Evolutionary conservation across 2,113 vertebrate species (phyloP).

Genomic region (Vanacampus margaritifer): DNA sequence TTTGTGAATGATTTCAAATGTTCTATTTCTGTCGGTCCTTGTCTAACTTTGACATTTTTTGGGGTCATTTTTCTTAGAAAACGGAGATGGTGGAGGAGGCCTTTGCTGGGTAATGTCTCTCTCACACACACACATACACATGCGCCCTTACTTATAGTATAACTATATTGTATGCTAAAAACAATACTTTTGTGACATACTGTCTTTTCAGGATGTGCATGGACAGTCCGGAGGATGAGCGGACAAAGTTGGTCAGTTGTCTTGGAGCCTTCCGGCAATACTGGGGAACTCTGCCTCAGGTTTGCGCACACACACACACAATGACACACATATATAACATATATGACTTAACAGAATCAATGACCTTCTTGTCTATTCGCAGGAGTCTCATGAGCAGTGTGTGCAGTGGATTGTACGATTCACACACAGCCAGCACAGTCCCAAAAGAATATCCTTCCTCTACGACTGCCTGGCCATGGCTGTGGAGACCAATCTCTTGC

Average conservation of each 20-base stretch:
- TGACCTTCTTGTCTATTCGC: constrained; percentile 6
- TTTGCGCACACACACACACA: constrained; percentile 42
- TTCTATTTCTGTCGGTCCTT: neutral
- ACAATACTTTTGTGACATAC: constrained; percentile 6
- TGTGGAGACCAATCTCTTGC: constrained; percentile 89
- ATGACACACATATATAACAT: neutral
- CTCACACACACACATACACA: constrained; percentile 20
- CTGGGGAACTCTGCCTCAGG: constrained; percentile 92
- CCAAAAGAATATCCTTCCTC: constrained; percentile 96
- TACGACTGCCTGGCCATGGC: constrained; percentile 97
- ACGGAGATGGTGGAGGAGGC: constrained; percentile 97
- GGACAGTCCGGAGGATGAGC: constrained; percentile 95
- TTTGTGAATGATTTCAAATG: neutral
- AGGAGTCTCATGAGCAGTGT: constrained; percentile 98
- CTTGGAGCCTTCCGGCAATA: constrained; percentile 91
- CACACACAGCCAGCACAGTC: constrained; percentile 93
- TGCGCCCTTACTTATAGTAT: neutral
- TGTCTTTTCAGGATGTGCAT: constrained; percentile 86
- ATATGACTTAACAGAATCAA: neutral
- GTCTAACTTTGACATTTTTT: neutral
- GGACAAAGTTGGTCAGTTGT: constrained; percentile 92
- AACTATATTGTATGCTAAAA: neutral
- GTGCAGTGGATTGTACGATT: constrained; percentile 97
- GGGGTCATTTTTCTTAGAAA: constrained; percentile 75
- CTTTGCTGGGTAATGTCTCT: constrained; percentile 85